phyloP scores from a whole-genome alignment of 2,113 vertebrate species.

The Holacanthus passer region DNA sequence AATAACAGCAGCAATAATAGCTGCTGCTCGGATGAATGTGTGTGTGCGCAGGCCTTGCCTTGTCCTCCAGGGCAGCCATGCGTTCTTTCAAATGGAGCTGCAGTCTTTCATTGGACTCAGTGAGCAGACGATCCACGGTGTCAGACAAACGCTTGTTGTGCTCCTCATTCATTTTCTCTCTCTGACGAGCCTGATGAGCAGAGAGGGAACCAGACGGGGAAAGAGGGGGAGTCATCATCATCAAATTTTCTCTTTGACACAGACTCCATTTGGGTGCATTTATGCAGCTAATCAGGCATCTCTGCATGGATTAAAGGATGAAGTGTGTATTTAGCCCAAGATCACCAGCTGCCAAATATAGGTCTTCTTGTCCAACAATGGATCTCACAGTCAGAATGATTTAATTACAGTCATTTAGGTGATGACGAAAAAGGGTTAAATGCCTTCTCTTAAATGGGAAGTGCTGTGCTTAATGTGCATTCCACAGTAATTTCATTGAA shows the following conservation, averaged over 20 bases:
- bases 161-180: constrained; percentile 99
- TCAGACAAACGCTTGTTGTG: constrained; percentile 96
- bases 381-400: constrained; percentile 46
- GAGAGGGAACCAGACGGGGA: constrained; percentile 24
- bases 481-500: constrained; percentile 41
- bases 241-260: constrained; percentile 58
- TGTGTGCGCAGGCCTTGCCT: constrained; percentile 75
- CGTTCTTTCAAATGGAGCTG: constrained; percentile 97
- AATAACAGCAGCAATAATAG: constrained; percentile 30
- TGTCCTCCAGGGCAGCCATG: constrained; percentile 96
- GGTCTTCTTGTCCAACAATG: constrained; percentile 63
- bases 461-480: constrained; percentile 44
- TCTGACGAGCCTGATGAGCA: constrained; percentile 90
- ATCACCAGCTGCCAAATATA: constrained; percentile 64
- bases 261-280: constrained; percentile 56
- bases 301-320: constrained; percentile 63
- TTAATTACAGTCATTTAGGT: constrained; percentile 70
- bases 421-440: constrained; percentile 64
- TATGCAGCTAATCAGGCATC: constrained; percentile 66
- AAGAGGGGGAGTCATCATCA: too few species aligned
- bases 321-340: constrained; percentile 56
- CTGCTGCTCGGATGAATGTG: constrained; percentile 27
- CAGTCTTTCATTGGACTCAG: constrained; percentile 94
- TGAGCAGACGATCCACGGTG: constrained; percentile 95
- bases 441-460: constrained; percentile 30